phyloP scores from a whole-genome alignment of 2,888 invertebrate genomes.

The Chorisops tibialis region DNA sequence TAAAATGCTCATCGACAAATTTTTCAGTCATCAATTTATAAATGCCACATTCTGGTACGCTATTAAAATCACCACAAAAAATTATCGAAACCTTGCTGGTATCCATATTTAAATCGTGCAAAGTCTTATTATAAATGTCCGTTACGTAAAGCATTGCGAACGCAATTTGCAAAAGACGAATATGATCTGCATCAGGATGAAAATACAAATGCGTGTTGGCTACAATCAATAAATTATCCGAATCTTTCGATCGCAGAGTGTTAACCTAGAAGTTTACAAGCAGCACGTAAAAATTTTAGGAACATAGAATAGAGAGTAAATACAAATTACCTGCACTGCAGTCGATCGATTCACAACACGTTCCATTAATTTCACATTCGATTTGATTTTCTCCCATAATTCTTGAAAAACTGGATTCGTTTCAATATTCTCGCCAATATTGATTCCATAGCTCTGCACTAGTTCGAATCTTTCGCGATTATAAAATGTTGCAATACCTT shows the following conservation, averaged over 20 bases:
- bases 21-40: slow-evolving; percentile 74
- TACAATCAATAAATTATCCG: slow-evolving; percentile 60
- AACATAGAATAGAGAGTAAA: background rate
- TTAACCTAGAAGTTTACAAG: slow-evolving; percentile 47
- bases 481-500: slow-evolving; percentile 81
- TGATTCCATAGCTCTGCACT: slow-evolving; percentile 55
- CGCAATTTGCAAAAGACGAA: slow-evolving; percentile 80
- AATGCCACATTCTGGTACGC: slow-evolving; percentile 77
- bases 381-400: slow-evolving; percentile 61
- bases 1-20: slow-evolving; percentile 59
- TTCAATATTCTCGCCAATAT: slow-evolving; percentile 61
- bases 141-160: slow-evolving; percentile 69
- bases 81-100: slow-evolving; percentile 57
- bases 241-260: slow-evolving; percentile 58
- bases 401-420: slow-evolving; percentile 55
- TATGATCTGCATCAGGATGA: slow-evolving; percentile 86
- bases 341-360: slow-evolving; percentile 65
- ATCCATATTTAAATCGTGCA: slow-evolving; percentile 36
- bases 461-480: slow-evolving; percentile 64
- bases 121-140: slow-evolving; percentile 52
- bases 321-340: slow-evolving; percentile 57
- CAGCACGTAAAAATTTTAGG: background rate
- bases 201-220: slow-evolving; percentile 94
- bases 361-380: slow-evolving; percentile 57
- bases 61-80: slow-evolving; percentile 92